Base-by-base conservation (phyloP, 2,113 vertebrate genomes). In the Sinocyclocheilus anshuiensis region DNA sequence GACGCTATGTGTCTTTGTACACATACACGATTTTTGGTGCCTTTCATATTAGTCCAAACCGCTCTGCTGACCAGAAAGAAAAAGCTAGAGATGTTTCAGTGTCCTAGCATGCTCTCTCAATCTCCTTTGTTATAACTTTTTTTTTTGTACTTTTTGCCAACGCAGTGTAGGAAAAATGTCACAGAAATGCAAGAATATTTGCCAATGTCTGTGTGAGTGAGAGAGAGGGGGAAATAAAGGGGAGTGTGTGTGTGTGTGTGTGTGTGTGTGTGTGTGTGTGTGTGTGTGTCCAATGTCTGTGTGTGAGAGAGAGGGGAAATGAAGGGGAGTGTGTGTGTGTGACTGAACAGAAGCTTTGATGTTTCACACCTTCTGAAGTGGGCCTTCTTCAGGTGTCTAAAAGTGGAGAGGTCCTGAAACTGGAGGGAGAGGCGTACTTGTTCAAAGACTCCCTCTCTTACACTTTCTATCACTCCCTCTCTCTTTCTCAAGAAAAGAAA, bases 301-400 rank as follows among this genome's bases (percentile, higher is more conserved):
- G 57, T 65, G 42, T 53, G 26, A 33, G 6, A 42, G 39, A 42
- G 39, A 42, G 39, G 6, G 6, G 39, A 42, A 7, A 42, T 42
- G 39, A 33, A 33, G 13, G 48, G n/a, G 53, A 24, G 48, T 24
- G 61, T 24, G 61, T 42, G 12, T 22, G 61, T 50, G 42, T 12
- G 67, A 50, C 12, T 77, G 63, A 74, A 24, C 33, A 18, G 18
- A 42, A 81, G 78, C 85, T 86, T 85, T 89, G 88, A 87, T 89
- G 82, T 82, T 84, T 86, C 12, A 59, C 26, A 84, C 36, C 76
- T 82, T 88, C 55, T 81, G 86, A 89, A 85, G 86, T 89, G 72
- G 69, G 84, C 57, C 78, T 86, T 77, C 83, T 87, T 87, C 81
- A 79, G 86, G 84, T 86, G 84, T 84, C 81, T 87, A 10, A 61